These are phyloP conservation scores for Calameuta filiformis DNA, from an alignment of 2,888 invertebrate genomes.

Conservation along the genomic window DNA sequence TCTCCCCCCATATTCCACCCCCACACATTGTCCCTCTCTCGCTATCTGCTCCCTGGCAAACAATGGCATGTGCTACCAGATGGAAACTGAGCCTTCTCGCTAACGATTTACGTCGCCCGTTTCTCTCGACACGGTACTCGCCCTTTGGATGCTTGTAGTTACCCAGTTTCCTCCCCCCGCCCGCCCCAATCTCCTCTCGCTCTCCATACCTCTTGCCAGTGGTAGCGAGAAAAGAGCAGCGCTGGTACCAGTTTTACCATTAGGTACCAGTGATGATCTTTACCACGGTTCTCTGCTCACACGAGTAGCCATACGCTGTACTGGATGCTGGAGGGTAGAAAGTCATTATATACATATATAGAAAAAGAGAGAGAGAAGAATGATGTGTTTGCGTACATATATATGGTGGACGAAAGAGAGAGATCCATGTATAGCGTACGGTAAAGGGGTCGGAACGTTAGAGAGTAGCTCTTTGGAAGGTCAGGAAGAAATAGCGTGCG, in stretches of 20 bases:
- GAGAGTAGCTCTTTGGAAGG: neutral
- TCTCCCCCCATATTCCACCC: neutral
- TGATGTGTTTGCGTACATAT: too few species aligned
- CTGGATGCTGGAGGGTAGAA: too few species aligned
- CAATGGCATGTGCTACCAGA: constrained; percentile 27
- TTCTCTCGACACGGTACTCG: neutral
- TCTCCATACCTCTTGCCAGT: neutral
- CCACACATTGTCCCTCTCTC: neutral
- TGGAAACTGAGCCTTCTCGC: constrained; percentile 33
- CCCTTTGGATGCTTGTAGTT: neutral
- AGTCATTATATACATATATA: too few species aligned
- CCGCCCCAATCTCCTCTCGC: constrained; percentile 3
- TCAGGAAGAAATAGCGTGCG: constrained; percentile 2
- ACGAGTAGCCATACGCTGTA: too few species aligned
- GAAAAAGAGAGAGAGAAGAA: too few species aligned
- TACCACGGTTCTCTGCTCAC: too few species aligned
- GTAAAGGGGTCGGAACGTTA: too few species aligned
- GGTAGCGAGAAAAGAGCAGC: too few species aligned
- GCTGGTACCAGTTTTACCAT: too few species aligned
- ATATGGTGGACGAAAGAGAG: too few species aligned
- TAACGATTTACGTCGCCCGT: neutral
- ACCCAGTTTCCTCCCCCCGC: neutral
- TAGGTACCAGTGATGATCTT: too few species aligned
- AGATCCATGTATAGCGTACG: too few species aligned
- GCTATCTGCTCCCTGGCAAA: constrained; percentile 30